A percentile compares a stretch with the other conserved stretches of the same genome.
phyloP scores from a whole-genome alignment of 2,888 invertebrate genomes.

The Apamea anceps region DNA sequence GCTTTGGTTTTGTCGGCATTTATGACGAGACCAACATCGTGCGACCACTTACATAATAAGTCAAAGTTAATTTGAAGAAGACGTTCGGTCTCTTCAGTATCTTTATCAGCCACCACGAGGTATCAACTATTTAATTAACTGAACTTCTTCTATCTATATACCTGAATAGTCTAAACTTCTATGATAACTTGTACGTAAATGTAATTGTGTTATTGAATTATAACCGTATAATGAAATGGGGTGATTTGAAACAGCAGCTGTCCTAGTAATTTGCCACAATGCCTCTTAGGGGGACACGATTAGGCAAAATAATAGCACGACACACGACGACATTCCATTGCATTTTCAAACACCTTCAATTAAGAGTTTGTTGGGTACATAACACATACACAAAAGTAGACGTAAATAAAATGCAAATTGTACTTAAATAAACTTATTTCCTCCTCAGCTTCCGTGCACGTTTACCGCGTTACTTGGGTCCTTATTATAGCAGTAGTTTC shows the following conservation, averaged over 20 bases:
- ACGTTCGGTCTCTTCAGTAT: too few relatives aligned
- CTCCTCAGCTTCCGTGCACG: constrained; percentile 50
- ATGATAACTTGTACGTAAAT: constrained; percentile 11
- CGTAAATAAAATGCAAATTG: constrained; percentile 43
- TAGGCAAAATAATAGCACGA: constrained; percentile 46
- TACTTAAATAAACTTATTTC: constrained; percentile 48
- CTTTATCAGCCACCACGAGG: too few relatives aligned
- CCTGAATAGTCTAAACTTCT: background rate
- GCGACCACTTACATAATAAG: too few relatives aligned
- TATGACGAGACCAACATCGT: too few relatives aligned
- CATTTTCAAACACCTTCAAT: constrained; percentile 17
- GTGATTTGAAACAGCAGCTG: constrained; percentile 30
- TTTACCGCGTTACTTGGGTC: constrained; percentile 62
- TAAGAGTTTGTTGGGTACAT: constrained; percentile 2
- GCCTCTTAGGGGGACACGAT: constrained; percentile 26
- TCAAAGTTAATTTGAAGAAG: too few relatives aligned
- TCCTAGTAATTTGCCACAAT: constrained; percentile 32
- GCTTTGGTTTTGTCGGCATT: too few relatives aligned
- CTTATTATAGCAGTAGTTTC: constrained; percentile 56
- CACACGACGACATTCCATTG: constrained; percentile 18
- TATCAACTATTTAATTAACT: too few relatives aligned
- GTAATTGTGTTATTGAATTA: constrained; percentile 17
- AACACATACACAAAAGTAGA: constrained; percentile 18
- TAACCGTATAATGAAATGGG: constrained; percentile 21
- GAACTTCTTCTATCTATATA: background rate